Percentiles rank a stretch among this genome's conserved stretches.
Evolutionary conservation across 1,140 invertebrate genomes (phyloP).

Genomic region (Medauroidea extradentata): DNA sequence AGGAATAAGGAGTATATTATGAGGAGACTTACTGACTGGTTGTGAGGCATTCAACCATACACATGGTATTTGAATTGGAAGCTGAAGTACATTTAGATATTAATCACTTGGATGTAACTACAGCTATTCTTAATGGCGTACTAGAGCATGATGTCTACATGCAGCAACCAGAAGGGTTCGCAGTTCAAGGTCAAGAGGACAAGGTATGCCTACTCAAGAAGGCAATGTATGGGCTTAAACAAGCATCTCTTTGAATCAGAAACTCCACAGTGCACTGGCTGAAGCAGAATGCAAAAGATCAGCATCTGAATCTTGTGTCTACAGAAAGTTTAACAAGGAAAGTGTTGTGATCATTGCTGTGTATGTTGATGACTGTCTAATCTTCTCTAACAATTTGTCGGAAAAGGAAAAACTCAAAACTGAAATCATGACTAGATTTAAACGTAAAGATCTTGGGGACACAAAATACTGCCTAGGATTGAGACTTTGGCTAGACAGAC

Average conservation of each 20-base stretch:
- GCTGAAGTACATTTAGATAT: conserved; percentile 15
- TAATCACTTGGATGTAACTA: conserved; percentile 30
- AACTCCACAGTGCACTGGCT: conserved; percentile 22
- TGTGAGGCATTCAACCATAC: conserved; percentile 17
- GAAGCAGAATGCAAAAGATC: conserved; percentile 28
- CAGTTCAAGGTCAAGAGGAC: conserved; percentile 24
- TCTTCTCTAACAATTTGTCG: conserved; percentile 28
- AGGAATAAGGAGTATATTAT: conserved; percentile 27
- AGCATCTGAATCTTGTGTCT: conserved; percentile 35
- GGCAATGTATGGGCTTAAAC: conserved; percentile 42
- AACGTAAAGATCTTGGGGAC: too few species aligned
- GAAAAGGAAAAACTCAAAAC: too few species aligned
- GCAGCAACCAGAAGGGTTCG: conserved; percentile 35
- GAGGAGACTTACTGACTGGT: conserved; percentile 31
- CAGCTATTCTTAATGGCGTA: conserved; percentile 41
- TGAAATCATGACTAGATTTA: too few species aligned
- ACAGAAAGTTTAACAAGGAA: conserved; percentile 25
- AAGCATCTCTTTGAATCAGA: conserved; percentile 35
- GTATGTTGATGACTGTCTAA: conserved; percentile 39
- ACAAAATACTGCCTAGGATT: too few species aligned
- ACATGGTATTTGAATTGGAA: conserved; percentile 16
- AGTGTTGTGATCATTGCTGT: conserved; percentile 27
- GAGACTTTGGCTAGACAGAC: too few species aligned
- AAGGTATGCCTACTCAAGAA: conserved; percentile 39
- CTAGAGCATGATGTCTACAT: conserved; percentile 40